Evolutionary conservation across 2,888 invertebrate genomes (phyloP), one percentile per base, ranked within the genome.

Genomic region (Empis livida): DNA sequence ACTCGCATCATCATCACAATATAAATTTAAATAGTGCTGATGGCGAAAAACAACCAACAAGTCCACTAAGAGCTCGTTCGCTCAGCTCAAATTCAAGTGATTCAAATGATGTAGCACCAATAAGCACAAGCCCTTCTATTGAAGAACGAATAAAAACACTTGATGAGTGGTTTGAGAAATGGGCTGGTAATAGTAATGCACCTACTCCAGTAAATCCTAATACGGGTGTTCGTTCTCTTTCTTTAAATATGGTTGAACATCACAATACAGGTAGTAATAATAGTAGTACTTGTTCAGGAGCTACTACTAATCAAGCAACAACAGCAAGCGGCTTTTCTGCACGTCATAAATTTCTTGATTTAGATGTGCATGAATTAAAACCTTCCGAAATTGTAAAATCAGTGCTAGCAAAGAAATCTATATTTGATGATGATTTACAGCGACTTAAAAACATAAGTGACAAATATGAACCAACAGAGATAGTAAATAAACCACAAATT

Each of bases 361-460:
- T 88, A 50, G 85, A 88, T 62, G 77, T 86, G 51, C 79, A 81
- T 59, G 83, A 85, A 61, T 77, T 87, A 49, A 89, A 93, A 64
- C 94, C 93, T 0, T 94, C 94, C 20, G 93, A 93, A 59, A 93
- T 95, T 59, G 88, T 93, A 37, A 88, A 90, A 61, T 89, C 91
- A 20, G 78, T 96, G 58, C 75, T 95, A 59, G 90, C 93, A 6
- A 90, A 91, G 67, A 82, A 87, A 53, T 93, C 92, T 45, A 90
- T 96, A 46, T 95, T 96, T 68, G 96, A 96, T 65, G 95, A 95
- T 67, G 96, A 96, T 66, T 81, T 87, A 38, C 92, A 94, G 68
- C 76, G 96, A 32, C 73, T 96, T 49, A 93, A 93, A 67, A 89
- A 88, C 59, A 83, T 87, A 49, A 77, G 82, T 63, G 82, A 92